Evolutionary conservation across 2,113 vertebrate genomes (phyloP).

Genomic region (Carassius auratus): DNA sequence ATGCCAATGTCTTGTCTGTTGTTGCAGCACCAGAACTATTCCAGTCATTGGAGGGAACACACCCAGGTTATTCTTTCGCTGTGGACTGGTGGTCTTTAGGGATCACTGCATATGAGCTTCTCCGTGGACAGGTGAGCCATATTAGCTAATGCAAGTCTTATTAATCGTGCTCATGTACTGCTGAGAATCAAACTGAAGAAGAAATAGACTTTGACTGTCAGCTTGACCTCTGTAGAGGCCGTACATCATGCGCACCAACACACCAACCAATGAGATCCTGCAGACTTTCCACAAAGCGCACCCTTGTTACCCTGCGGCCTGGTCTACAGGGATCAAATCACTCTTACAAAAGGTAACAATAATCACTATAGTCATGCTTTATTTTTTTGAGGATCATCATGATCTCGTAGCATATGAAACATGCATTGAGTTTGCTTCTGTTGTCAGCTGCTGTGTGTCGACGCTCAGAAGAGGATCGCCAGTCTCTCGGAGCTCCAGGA

Average conservation of each 20-base stretch:
- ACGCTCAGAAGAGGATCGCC: constrained; percentile 85
- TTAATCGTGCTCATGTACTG: not conserved
- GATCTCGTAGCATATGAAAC: not conserved
- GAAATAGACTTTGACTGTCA: not conserved
- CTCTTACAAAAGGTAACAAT: constrained; percentile 86
- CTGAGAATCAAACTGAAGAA: not conserved
- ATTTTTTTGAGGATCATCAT: not conserved
- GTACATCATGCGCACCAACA: constrained; percentile 87
- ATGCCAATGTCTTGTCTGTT: constrained; percentile 7
- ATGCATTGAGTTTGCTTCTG: constrained; percentile 48
- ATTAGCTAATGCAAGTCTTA: not conserved
- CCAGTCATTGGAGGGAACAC: constrained; percentile 76
- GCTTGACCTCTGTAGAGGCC: constrained; percentile 80
- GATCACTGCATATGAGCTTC: constrained; percentile 93
- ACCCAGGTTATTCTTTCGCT: constrained; percentile 87
- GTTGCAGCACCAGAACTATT: constrained; percentile 94
- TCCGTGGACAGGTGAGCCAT: constrained; percentile 80
- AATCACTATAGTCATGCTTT: not conserved
- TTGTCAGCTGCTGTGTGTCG: constrained; percentile 85
- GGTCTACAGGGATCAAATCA: constrained; percentile 87
- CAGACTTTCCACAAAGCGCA: constrained; percentile 82
- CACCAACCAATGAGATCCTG: constrained; percentile 82
- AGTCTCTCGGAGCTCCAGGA: constrained; percentile 85
- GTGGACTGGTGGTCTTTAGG: constrained; percentile 85
- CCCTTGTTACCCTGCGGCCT: constrained; percentile 85